Evolutionary conservation across 2,113 vertebrate species (phyloP).

Genomic region (Stercorarius parasiticus): DNA sequence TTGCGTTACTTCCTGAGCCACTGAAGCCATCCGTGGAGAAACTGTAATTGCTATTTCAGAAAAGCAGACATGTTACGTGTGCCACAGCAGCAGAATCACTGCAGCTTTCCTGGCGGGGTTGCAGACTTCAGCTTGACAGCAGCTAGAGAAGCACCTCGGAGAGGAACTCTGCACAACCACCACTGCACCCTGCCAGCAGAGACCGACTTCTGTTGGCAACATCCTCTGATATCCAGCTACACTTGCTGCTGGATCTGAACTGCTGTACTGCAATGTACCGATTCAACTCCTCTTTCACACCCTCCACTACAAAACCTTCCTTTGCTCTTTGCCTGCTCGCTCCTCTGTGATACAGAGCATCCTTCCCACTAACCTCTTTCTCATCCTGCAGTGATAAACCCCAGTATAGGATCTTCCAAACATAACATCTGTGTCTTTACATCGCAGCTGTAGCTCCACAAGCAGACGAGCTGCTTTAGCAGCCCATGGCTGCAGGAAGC

Average conservation of each 20-base stretch:
- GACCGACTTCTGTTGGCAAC: fast-evolving
- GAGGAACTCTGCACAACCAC: neutral
- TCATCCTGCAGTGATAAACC: neutral
- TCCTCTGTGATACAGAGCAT: neutral
- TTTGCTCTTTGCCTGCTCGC: neutral
- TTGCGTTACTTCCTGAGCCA: constrained; percentile 79
- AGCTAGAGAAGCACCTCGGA: neutral
- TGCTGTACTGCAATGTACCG: neutral
- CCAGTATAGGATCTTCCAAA: neutral
- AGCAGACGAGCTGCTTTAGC: neutral
- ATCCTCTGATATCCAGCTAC: fast-evolving
- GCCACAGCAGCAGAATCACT: neutral
- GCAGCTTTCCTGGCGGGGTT: fast-evolving
- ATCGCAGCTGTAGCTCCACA: neutral
- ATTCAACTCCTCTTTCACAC: neutral
- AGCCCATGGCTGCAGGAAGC: neutral
- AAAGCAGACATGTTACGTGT: neutral
- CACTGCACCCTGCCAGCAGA: fast-evolving
- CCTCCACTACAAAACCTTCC: neutral
- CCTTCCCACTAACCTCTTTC: neutral
- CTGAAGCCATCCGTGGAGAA: constrained; percentile 93
- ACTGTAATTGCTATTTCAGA: constrained; percentile 87
- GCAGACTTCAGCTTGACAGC: neutral
- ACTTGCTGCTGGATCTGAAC: neutral
- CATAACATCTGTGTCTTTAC: neutral